Evolutionary conservation across 2,888 invertebrate species (phyloP).

Genomic region (Tromatobia lineatoria): DNA sequence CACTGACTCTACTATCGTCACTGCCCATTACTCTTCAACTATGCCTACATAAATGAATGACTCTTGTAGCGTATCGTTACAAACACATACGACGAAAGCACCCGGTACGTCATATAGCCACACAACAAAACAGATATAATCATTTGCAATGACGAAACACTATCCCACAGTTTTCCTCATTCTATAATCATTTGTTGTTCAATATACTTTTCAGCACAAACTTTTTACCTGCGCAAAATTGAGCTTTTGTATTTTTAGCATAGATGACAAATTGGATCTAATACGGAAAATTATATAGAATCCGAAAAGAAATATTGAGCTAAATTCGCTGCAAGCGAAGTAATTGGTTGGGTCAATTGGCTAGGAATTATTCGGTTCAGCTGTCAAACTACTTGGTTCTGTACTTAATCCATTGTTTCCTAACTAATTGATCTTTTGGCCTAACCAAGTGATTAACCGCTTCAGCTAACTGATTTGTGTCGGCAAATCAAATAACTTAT

Average conservation of each 20-base stretch:
- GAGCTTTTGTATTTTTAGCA: slow-evolving; percentile 35
- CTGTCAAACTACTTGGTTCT: too few species aligned
- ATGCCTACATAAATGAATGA: slow-evolving; percentile 66
- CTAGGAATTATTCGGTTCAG: too few species aligned
- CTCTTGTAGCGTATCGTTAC: slow-evolving; percentile 66
- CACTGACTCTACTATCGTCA: slow-evolving; percentile 42
- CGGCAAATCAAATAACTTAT: too few species aligned
- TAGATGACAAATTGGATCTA: background rate
- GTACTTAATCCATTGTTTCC: too few species aligned
- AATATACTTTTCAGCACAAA: too few species aligned
- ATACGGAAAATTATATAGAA: slow-evolving; percentile 4
- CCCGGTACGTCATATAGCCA: slow-evolving; percentile 48
- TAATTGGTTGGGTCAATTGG: too few species aligned
- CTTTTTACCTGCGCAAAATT: background rate
- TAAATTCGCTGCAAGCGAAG: too few species aligned
- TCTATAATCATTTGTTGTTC: background rate
- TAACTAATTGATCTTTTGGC: too few species aligned
- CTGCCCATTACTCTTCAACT: slow-evolving; percentile 54
- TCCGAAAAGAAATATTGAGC: background rate
- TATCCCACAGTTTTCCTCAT: slow-evolving; percentile 2
- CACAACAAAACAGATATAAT: slow-evolving; percentile 21
- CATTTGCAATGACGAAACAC: slow-evolving; percentile 11
- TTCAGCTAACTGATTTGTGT: too few species aligned
- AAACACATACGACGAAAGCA: slow-evolving; percentile 59
- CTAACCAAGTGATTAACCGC: too few species aligned